Evolutionary conservation across 2,797 vertebrate species (phyloP).

Genomic region (Cetoscarus ocellatus): DNA sequence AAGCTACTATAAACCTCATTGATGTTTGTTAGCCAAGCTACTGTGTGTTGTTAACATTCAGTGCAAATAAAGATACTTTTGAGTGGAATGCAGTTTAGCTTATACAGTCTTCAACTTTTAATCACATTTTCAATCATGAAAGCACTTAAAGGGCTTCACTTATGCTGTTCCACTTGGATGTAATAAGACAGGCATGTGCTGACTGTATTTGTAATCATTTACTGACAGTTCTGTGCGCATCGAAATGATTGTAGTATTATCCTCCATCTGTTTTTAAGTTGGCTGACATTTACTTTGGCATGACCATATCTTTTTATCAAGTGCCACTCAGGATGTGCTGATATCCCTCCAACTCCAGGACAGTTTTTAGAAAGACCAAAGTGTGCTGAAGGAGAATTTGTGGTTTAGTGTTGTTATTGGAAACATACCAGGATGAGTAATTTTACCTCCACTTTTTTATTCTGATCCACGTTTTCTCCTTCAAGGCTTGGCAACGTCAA

Average conservation of each 20-base stretch:
- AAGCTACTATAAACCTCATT: conserved; percentile 27
- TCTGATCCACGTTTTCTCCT: neutral
- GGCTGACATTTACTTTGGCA: neutral
- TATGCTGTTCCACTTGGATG: neutral
- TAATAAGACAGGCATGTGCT: neutral
- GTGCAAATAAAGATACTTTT: neutral
- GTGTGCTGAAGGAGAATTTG: neutral
- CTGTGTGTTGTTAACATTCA: neutral
- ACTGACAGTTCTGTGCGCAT: neutral
- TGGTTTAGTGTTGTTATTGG: conserved; percentile 1
- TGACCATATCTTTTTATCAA: neutral
- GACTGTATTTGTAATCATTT: neutral
- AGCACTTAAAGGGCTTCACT: neutral
- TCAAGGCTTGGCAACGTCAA: conserved; percentile 1
- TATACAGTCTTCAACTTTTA: neutral
- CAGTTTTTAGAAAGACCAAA: conserved; percentile 6
- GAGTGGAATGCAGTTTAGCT: neutral
- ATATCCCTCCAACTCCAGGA: neutral
- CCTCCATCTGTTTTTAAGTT: neutral
- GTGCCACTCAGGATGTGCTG: neutral
- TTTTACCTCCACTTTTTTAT: neutral
- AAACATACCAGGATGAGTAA: neutral
- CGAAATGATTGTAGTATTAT: conserved; percentile 1
- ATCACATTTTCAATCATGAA: neutral
- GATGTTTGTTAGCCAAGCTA: neutral